A percentile compares a stretch with the other conserved stretches of the same genome.
phyloP scores from a whole-genome alignment of 1,140 invertebrate genomes.

The Drosophila busckii region DNA sequence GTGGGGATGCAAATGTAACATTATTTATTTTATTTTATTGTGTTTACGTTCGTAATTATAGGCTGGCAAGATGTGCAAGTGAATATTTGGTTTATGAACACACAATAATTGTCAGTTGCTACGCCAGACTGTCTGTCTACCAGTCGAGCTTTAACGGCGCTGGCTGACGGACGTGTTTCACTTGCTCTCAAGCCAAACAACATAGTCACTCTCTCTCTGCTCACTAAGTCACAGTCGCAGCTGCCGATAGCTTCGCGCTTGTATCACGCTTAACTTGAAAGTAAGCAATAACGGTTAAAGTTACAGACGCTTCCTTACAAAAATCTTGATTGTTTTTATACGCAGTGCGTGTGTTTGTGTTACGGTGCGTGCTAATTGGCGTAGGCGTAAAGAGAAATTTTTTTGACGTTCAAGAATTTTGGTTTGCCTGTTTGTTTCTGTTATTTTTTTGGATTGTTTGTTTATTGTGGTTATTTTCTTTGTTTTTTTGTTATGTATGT shows the following conservation, averaged over 20 bases:
- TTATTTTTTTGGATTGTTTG: slow-evolving; percentile 18
- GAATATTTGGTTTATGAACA: too few species aligned
- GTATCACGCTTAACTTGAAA: slow-evolving; percentile 10
- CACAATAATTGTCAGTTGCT: too few species aligned
- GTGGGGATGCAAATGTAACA: too few species aligned
- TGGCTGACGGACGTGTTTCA: slow-evolving; percentile 54
- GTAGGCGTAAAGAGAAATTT: slow-evolving; percentile 31
- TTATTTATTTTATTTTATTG: too few species aligned
- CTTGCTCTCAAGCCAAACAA: too few species aligned
- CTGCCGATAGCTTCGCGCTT: slow-evolving; percentile 12
- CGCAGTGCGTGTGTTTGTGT: slow-evolving; percentile 40
- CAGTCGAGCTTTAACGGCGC: slow-evolving; percentile 60
- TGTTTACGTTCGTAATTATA: too few species aligned
- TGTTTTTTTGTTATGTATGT: slow-evolving; percentile 40
- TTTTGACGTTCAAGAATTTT: slow-evolving; percentile 24
- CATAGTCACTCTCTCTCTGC: slow-evolving; percentile 7
- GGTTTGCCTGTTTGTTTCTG: slow-evolving; percentile 1
- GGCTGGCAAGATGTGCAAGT: too few species aligned
- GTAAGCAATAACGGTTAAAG: slow-evolving; percentile 27
- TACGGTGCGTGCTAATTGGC: slow-evolving; percentile 36
- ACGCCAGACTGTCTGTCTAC: too few species aligned
- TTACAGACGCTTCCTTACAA: slow-evolving; percentile 35
- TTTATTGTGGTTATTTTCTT: slow-evolving; percentile 15
- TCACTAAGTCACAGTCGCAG: neutral
- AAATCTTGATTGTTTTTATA: slow-evolving; percentile 10